Evolutionary conservation across 2,888 invertebrate genomes (phyloP), one percentile per base, ranked within the genome.

Genomic region (Aleiodes leptofemur): DNA sequence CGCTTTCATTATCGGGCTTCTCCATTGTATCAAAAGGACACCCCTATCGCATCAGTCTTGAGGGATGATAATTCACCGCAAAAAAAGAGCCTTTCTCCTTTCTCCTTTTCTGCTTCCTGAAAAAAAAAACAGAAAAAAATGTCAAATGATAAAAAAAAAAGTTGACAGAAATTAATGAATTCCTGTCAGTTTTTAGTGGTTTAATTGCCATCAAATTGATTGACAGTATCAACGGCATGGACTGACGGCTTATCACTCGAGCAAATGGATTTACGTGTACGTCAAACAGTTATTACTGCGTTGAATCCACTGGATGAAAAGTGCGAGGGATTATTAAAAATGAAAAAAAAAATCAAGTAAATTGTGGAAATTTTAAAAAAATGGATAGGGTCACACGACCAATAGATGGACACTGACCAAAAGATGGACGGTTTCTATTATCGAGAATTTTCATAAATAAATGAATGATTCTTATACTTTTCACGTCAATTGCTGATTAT

Each of bases 171-270:
- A 31, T 57, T 57, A 57, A 57, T 57, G 57, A 57, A n/a, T 61
- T 2, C 31, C 16, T 1, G 43, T 43, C 9, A 61, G 38, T 43
- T 61, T 61, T 14, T 14, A 43, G 64, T 74, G 57, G 76, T 73
- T 76, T 73, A 74, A 77, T 78, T 76, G 78, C 74, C 73, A 72
- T 74, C 76, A 77, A 53, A 73, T 61, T 61, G 70, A 43, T 74
- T 74, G 73, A 57, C 76, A 77, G 38, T 73, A 75, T 76, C 77
- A 73, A 70, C 75, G 70, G 72, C 59, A 38, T 71, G 64, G 77
- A 51, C 69, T 77, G 78, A 75, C 74, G 71, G 50, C 72, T 34
- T 55, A 55, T 69, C 69, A 55, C 34, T 55, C 57, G 23, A 3
- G 34, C 69, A 34, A 51, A 55, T 3, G 69, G 53, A 69, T 69